A percentile compares a stretch with the other conserved stretches of the same genome.
phyloP scores from a whole-genome alignment of 1,140 invertebrate species.

The Lutraria rhynchaena region DNA sequence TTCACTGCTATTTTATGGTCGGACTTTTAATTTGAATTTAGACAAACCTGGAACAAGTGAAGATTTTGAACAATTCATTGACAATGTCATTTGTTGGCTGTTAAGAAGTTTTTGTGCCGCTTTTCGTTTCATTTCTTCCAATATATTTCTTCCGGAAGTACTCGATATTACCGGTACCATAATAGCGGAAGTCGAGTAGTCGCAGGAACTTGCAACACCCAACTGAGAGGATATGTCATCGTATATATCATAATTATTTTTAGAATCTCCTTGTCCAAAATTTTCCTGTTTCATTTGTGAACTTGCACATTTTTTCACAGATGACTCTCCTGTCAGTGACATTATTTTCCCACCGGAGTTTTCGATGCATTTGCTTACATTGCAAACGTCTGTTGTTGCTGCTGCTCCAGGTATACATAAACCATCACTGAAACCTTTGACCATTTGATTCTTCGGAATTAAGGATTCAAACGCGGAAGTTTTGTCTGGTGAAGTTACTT shows the following conservation, averaged over 20 bases:
- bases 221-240: neutral
- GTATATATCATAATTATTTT: neutral
- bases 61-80: slow-evolving; percentile 1
- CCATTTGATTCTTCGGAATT: no score
- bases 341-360: no score
- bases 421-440: no score
- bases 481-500: no score
- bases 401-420: no score
- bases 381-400: no score
- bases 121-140: slow-evolving; percentile 48
- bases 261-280: slow-evolving; percentile 1
- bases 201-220: neutral
- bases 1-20: no score
- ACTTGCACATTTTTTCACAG: neutral
- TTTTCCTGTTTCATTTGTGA: neutral
- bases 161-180: neutral
- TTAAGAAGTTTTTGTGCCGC: neutral
- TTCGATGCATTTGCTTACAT: no score
- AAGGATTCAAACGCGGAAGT: no score
- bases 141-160: neutral
- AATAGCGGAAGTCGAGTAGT: neutral
- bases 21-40: no score
- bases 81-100: neutral
- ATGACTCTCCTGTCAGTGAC: no score
- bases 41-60: slow-evolving; percentile 21